These are phyloP conservation scores for Dicaeum eximium DNA, from an alignment of 2,113 vertebrate species.

Conservation along the genomic window DNA sequence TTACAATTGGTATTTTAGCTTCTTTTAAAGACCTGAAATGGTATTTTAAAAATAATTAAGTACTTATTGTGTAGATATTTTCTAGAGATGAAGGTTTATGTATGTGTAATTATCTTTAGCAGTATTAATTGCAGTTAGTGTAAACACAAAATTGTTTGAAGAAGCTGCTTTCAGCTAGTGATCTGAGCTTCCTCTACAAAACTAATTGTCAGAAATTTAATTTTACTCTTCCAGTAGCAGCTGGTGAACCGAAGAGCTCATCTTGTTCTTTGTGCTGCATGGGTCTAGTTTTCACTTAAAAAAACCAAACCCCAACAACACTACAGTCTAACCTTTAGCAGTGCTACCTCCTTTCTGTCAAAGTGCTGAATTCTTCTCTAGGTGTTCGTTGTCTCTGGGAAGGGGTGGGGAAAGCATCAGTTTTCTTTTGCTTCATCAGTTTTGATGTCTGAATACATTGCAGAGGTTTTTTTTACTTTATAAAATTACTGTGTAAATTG, in stretches of 20 bases:
- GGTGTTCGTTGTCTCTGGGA: constrained; percentile 10
- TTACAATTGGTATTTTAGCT: constrained; percentile 16
- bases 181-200: constrained; percentile 29
- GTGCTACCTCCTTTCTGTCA: constrained; percentile 68
- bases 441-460: neutral
- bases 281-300: constrained; percentile 23
- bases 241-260: neutral
- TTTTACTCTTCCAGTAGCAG: constrained; percentile 10
- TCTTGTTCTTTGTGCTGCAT: constrained; percentile 27
- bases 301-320: neutral
- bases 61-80: constrained; percentile 49
- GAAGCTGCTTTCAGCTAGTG: constrained; percentile 33
- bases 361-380: constrained; percentile 44
- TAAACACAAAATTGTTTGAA: constrained; percentile 37
- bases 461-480: neutral
- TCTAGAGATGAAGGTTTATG: constrained; percentile 42
- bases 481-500: neutral
- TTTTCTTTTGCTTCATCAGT: constrained; percentile 9
- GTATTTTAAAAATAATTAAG: constrained; percentile 26
- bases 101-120: neutral
- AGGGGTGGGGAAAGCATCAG: neutral
- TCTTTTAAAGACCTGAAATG: neutral
- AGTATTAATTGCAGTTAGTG: constrained; percentile 52
- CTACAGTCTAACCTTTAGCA: constrained; percentile 42
- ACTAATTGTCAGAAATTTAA: neutral